phyloP scores from a whole-genome alignment of 2,113 vertebrate species.

The Aegotheles bennettii region DNA sequence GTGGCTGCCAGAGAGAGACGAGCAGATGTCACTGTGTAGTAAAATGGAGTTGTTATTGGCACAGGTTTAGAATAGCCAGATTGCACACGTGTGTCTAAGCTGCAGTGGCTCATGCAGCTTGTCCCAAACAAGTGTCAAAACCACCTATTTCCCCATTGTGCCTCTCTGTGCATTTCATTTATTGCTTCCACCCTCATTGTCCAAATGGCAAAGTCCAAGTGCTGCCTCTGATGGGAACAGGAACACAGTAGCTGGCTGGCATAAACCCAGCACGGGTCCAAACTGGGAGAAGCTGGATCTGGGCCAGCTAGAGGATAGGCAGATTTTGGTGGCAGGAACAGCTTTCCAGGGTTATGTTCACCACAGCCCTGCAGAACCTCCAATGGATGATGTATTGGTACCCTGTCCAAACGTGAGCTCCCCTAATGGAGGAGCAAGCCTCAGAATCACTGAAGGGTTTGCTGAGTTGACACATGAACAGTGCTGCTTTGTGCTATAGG shows the following conservation, averaged over 20 bases:
- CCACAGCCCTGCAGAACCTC: neutral
- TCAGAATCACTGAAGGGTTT: neutral
- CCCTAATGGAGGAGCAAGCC: neutral
- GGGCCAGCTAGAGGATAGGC: neutral
- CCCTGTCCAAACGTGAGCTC: neutral
- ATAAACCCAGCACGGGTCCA: neutral
- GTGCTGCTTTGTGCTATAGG: neutral
- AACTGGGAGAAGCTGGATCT: neutral
- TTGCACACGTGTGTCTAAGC: neutral
- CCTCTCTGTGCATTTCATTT: neutral
- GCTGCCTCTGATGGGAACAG: neutral
- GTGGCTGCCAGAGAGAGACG: neutral
- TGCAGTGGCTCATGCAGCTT: neutral
- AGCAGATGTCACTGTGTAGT: neutral
- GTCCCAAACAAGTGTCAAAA: neutral
- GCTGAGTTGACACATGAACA: neutral
- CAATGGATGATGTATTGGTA: neutral
- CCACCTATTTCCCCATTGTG: neutral
- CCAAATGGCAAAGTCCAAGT: neutral
- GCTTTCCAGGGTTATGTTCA: neutral
- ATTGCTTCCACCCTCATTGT: neutral
- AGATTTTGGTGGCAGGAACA: neutral
- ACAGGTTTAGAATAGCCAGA: neutral
- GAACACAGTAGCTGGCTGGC: neutral
- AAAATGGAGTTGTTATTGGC: neutral